Evolutionary conservation across 2,797 vertebrate genomes (phyloP), one percentile per base, ranked within the genome.

Genomic region (Sebastes hopkinsi): DNA sequence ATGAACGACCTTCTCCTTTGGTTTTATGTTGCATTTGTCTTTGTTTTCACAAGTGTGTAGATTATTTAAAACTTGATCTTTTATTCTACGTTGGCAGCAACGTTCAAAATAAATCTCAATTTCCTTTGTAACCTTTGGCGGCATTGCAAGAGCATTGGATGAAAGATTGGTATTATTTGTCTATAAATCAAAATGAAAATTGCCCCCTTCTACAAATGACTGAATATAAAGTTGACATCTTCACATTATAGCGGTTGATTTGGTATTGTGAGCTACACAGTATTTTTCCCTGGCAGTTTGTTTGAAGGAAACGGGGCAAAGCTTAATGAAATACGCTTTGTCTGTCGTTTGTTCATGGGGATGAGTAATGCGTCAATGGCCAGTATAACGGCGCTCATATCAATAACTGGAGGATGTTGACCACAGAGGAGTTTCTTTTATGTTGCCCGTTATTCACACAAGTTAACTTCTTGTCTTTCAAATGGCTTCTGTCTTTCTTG

Each of bases 151-250:
- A 95, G 82, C 88, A 84, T 68, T 69, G 86, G 90, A 95, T 96
- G 92, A 96, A 96, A 96, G 95, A 96, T 95, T 94, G 92, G 77
- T 80, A 86, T 93, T 94, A 88, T 94, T 88, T 87, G 87, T 93
- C 91, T 84, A 94, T 97, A 95, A 96, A 97, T 97, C 96, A 91
- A 95, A 92, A 94, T 90, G 91, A 95, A 96, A 94, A 96, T 79
- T 82, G 93, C 92, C 94, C 84, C 92, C 93, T 94, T 92, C 89
- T 91, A 92, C 86, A 95, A 95, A 96, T 92, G 91, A 84, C 79
- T 92, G 91, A 96, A 89, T 94, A 92, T 95, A 96, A 93, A 89
- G 83, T 84, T 96, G 94, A 95, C 94, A 94, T 94, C 92, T 92
- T 79, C 90, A 70, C 93, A 92, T 96, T 95, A 96, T 92, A 87